Conservation (phyloP, 2,113 vertebrate species). For the Oreotragus oreotragus region DNA sequence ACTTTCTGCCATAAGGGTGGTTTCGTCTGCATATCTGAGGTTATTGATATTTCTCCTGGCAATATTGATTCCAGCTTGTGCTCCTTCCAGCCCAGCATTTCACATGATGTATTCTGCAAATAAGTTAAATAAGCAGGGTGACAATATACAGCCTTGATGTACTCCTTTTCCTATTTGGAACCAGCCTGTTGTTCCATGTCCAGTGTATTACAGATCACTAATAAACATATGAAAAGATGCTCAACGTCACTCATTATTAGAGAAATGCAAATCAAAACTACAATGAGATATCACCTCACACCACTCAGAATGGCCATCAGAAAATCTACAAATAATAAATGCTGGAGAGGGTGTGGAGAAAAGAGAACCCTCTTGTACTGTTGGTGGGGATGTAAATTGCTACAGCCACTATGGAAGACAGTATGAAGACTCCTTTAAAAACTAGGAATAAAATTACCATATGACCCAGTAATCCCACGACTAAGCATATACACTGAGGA, state of each 20-base stretch:
- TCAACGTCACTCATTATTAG: accelerated
- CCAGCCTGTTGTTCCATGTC: no score
- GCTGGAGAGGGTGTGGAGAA: background rate
- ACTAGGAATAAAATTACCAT: background rate
- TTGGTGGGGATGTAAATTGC: background rate
- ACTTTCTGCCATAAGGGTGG: no score
- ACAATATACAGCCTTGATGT: no score
- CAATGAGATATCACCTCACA: background rate
- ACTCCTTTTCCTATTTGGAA: no score
- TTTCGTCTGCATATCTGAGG: no score
- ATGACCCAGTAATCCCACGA: background rate
- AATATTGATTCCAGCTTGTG: no score
- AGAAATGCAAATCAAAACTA: background rate
- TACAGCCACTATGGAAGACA: background rate
- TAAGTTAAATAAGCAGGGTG: no score
- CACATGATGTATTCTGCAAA: no score
- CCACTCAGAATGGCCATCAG: background rate
- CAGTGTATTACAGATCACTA: background rate
- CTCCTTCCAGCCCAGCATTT: no score
- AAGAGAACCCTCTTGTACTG: background rate
- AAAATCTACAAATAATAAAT: background rate
- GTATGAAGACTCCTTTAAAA: background rate
- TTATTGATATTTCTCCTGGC: no score
- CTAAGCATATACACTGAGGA: background rate
- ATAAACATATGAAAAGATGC: background rate